Evolutionary conservation across 2,113 vertebrate species (phyloP).

Genomic region (Gobiocypris rarus): DNA sequence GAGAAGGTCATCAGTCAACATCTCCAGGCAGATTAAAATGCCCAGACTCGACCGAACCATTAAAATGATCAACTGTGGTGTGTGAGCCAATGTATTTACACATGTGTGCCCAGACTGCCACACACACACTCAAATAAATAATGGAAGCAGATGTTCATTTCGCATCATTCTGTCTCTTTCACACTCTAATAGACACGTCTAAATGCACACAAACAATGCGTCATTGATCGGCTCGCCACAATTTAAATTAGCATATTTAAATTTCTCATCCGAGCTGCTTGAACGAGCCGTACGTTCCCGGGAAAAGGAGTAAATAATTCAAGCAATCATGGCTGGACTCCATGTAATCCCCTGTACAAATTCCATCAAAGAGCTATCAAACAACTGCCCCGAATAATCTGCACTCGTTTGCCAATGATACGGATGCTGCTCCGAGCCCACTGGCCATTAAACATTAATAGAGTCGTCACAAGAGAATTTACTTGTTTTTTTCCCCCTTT

Average conservation of each 20-base stretch:
- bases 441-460: conserved; percentile 33
- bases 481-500: not conserved
- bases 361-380: conserved; percentile 45
- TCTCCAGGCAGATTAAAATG: conserved; percentile 40
- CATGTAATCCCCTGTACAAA: conserved; percentile 58
- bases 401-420: conserved; percentile 22
- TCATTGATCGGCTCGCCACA: conserved; percentile 19
- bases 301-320: conserved; percentile 46
- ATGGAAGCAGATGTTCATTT: conserved; percentile 29
- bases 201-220: conserved; percentile 38
- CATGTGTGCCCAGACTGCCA: not conserved
- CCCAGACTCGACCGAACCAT: conserved; percentile 8
- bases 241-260: conserved; percentile 41
- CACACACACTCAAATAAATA: conserved; percentile 31
- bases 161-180: conserved; percentile 19
- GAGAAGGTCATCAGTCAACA: conserved; percentile 32
- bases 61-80: conserved; percentile 23
- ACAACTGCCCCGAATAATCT: conserved; percentile 24
- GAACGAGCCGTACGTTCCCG: conserved; percentile 17
- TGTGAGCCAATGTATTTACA: conserved; percentile 5
- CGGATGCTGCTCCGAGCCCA: not conserved
- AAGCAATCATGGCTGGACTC: conserved; percentile 53
- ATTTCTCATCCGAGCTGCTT: conserved; percentile 22
- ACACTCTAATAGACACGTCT: conserved; percentile 47
- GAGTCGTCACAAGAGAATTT: conserved; percentile 33